Base-by-base conservation (phyloP, 2,888 invertebrate genomes). In the Chironomus tentans region DNA sequence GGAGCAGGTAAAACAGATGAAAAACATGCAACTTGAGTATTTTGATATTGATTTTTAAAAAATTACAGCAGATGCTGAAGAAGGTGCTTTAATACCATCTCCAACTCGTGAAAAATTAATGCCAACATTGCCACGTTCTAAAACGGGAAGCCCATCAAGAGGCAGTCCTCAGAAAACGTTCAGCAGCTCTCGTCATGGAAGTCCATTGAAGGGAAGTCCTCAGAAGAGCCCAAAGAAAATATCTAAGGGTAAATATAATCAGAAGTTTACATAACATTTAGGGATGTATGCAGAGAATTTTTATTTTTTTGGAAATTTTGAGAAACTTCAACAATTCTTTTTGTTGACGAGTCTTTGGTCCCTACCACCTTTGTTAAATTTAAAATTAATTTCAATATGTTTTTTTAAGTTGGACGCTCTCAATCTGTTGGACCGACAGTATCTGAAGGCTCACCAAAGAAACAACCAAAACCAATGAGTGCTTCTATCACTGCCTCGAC, bases 71-170 rank as follows among this genome's bases (percentile, higher is more conserved):
- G 84, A 84, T 80, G 82, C 83, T 84, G 87, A 88, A 79, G 90
- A 90, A 81, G 90, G 90, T 78, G 88, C 89, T 79, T 85, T 90
- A 80, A 84, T 90, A 82, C 87, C 87, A 79, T 90, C 90, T 81
- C 90, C 90, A 78, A 90, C 90, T 79, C 87, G 90, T 80, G 90
- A 90, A 82, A 90, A 90, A 82, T 83, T 90, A 80, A 89, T 90
- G 86, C 90, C 90, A 78, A 89, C 88, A 78, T 87, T 89, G 77
- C 83, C 84, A 77, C 84, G 83, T 78, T 78, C 79, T 13, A 82
- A 84, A 78, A 77, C 77, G 18, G 77, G 78, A 62, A 78, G 76
- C 73, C 83, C 84, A 70, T 84, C 84, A 78, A 80, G 82, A 28
- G 84, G 84, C 75, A 84, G 84, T 77, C 84, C 84, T 68, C 84